Evolutionary conservation across 2,888 invertebrate species (phyloP).

Genomic region (Spodoptera littoralis): DNA sequence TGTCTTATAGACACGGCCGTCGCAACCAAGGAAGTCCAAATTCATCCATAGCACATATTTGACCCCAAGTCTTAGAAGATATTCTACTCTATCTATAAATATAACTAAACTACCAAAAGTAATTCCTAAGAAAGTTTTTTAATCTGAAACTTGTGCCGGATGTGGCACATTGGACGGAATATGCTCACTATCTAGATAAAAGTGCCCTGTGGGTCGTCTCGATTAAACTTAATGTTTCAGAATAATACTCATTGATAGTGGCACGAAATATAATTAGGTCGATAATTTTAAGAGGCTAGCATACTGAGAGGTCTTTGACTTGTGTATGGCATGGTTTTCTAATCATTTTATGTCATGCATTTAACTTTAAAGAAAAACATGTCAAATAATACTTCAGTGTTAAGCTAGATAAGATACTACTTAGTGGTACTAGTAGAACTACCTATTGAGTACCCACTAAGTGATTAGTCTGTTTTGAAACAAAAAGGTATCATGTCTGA

Average conservation of each 20-base stretch:
- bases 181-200: constrained; percentile 31
- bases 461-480: too few species aligned
- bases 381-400: too few species aligned
- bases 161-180: constrained; percentile 22
- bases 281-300: constrained; percentile 4
- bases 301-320: constrained; percentile 7
- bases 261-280: constrained; percentile 25
- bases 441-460: too few species aligned
- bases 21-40: too few species aligned
- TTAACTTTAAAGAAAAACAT: too few species aligned
- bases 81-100: constrained; percentile 10
- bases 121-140: constrained; percentile 55
- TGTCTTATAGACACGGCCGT: too few species aligned
- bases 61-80: background rate
- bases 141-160: constrained; percentile 50
- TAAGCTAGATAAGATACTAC: too few species aligned
- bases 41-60: too few species aligned
- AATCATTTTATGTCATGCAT: too few species aligned
- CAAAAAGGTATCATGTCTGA: background rate
- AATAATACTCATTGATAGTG: constrained; percentile 14
- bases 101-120: constrained; percentile 29
- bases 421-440: too few species aligned
- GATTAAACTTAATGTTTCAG: constrained; percentile 31
- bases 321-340: too few species aligned
- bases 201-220: constrained; percentile 20